A percentile compares a stretch with the other conserved stretches of the same genome.
Evolutionary conservation across 2,888 invertebrate species (phyloP).

Genomic region (Eupithecia insigniata): DNA sequence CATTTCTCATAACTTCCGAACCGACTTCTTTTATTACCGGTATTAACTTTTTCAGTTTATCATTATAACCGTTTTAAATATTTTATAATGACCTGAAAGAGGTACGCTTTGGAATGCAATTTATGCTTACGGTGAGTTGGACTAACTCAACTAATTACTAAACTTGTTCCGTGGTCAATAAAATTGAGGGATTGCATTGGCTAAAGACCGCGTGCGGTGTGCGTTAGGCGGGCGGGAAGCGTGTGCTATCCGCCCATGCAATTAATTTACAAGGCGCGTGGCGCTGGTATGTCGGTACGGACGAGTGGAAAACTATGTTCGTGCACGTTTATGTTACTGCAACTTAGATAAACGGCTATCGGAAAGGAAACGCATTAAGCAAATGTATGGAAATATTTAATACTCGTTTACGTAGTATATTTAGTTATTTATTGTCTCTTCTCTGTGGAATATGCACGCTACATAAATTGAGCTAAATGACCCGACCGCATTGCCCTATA

Average conservation of each 20-base stretch:
- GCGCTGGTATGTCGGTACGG: slow-evolving; percentile 38
- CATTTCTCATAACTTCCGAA: slow-evolving; percentile 51
- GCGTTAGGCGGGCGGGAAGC: slow-evolving; percentile 56
- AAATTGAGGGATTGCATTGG: slow-evolving; percentile 33
- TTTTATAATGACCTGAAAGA: slow-evolving; percentile 53
- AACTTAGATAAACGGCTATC: slow-evolving; percentile 9
- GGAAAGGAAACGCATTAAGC: slow-evolving; percentile 5
- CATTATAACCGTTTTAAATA: slow-evolving; percentile 55
- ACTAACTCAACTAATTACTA: slow-evolving; percentile 46
- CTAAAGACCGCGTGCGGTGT: slow-evolving; percentile 25
- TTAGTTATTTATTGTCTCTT: slow-evolving; percentile 40
- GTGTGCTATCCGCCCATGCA: slow-evolving; percentile 46
- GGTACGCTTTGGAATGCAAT: slow-evolving; percentile 52
- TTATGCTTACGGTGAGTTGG: slow-evolving; percentile 16
- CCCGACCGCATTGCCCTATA: slow-evolving; percentile 64
- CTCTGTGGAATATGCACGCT: slow-evolving; percentile 67
- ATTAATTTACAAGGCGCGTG: slow-evolving; percentile 58
- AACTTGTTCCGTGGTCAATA: slow-evolving; percentile 35
- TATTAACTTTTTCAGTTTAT: slow-evolving; percentile 53
- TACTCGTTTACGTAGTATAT: not conserved
- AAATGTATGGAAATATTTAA: slow-evolving; percentile 12
- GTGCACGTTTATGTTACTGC: slow-evolving; percentile 8
- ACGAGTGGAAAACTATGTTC: slow-evolving; percentile 61
- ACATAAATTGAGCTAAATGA: slow-evolving; percentile 73
- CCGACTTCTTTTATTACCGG: slow-evolving; percentile 53